Conservation (phyloP, 2,797 vertebrate genomes). For the Meriones psammophilus region DNA sequence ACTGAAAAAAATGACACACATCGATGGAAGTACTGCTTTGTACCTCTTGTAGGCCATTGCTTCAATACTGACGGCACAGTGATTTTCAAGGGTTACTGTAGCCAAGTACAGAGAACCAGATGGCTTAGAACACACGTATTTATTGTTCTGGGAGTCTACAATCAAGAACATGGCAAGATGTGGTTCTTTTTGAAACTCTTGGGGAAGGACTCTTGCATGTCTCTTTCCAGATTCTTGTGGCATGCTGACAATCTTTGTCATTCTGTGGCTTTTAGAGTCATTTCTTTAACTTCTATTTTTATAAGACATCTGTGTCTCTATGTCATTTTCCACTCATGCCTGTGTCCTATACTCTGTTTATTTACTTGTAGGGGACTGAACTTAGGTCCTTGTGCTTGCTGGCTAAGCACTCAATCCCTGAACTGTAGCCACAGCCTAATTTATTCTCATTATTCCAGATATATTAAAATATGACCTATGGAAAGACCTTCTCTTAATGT, state of each 20-base stretch:
- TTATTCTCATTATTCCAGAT: not conserved
- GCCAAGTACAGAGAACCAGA: not conserved
- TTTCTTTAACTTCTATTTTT: not conserved
- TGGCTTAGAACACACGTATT: constrained; percentile 13
- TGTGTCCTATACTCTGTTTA: not conserved
- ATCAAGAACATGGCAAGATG: not conserved
- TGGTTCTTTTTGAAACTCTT: not conserved
- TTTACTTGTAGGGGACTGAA: not conserved
- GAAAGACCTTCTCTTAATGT: constrained; percentile 8
- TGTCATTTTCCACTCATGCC: not conserved
- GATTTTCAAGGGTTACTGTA: not conserved
- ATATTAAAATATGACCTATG: not conserved
- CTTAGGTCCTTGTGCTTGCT: not conserved
- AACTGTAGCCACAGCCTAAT: not conserved
- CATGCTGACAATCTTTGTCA: not conserved
- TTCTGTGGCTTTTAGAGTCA: not conserved
- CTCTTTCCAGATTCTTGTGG: not conserved
- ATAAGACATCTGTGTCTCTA: not conserved
- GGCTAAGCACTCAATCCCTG: not conserved
- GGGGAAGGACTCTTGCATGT: not conserved
- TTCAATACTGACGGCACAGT: not conserved
- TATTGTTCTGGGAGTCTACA: not conserved
- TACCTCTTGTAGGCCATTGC: not conserved
- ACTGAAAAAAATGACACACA: not conserved
- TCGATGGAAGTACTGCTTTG: not conserved